Evolutionary conservation across 1,140 invertebrate genomes (phyloP).

Genomic region (Adoxophyes honmai): DNA sequence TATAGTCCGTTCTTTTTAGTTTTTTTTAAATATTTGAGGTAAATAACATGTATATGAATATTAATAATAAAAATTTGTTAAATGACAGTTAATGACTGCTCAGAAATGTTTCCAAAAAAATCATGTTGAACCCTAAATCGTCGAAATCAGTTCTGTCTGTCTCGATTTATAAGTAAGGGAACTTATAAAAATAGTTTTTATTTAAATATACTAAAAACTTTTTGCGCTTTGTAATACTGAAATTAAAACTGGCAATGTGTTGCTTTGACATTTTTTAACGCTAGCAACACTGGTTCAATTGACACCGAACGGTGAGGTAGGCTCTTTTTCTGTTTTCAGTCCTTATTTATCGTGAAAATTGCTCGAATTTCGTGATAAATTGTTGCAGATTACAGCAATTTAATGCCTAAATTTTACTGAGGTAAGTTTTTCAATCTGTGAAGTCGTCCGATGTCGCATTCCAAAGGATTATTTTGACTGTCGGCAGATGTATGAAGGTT

Average conservation of each 20-base stretch:
- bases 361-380: slow-evolving; percentile 59
- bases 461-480: slow-evolving; percentile 47
- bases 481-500: slow-evolving; percentile 68
- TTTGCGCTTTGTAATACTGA: background rate
- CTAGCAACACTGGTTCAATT: slow-evolving; percentile 51
- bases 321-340: slow-evolving; percentile 77
- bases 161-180: too few species aligned
- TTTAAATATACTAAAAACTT: background rate
- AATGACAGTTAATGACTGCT: too few species aligned
- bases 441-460: background rate
- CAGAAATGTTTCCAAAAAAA: too few species aligned
- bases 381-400: slow-evolving; percentile 57
- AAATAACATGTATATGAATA: too few species aligned
- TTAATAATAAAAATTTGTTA: too few species aligned
- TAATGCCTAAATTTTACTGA: slow-evolving; percentile 73
- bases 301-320: slow-evolving; percentile 75
- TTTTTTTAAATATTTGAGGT: too few species aligned
- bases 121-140: too few species aligned
- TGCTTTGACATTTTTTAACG: background rate
- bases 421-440: slow-evolving; percentile 45
- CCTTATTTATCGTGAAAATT: slow-evolving; percentile 73
- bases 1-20: too few species aligned
- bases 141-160: too few species aligned
- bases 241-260: background rate
- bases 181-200: too few species aligned